A percentile compares a stretch with the other conserved stretches of the same genome.
Evolutionary conservation across 64 coral and sea anemone genomes (phyloP).

Genomic region (Montipora efflorescens): DNA sequence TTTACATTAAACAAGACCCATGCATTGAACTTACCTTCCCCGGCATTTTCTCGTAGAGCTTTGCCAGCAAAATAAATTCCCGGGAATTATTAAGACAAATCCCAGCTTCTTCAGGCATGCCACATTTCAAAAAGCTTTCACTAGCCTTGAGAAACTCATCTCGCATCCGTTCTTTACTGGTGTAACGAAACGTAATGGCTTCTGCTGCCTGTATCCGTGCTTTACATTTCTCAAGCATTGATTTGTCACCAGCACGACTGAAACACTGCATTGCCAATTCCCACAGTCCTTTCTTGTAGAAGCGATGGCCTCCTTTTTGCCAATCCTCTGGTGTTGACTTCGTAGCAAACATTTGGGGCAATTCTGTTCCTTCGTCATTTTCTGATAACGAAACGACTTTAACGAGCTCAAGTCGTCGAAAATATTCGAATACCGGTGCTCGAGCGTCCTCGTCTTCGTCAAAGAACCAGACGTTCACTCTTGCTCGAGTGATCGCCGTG

Average conservation of each 20-base stretch:
- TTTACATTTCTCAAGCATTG: slow-evolving; percentile 43
- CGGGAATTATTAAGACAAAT: slow-evolving; percentile 54
- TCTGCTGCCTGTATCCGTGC: slow-evolving; percentile 51
- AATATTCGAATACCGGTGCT: slow-evolving; percentile 80
- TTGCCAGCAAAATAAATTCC: slow-evolving; percentile 51
- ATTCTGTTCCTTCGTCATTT: neutral
- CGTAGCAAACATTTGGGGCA: slow-evolving; percentile 38
- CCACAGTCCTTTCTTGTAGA: slow-evolving; percentile 60
- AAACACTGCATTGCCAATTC: slow-evolving; percentile 48
- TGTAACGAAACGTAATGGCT: slow-evolving; percentile 30
- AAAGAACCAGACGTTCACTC: slow-evolving; percentile 99
- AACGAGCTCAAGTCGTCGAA: slow-evolving; percentile 4
- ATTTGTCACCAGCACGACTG: slow-evolving; percentile 19
- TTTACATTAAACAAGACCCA: neutral
- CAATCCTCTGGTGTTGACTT: slow-evolving; percentile 56
- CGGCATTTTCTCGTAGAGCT: slow-evolving; percentile 45
- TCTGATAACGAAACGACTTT: slow-evolving; percentile 21
- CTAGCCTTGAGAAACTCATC: slow-evolving; percentile 46
- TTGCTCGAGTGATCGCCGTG: slow-evolving; percentile 93
- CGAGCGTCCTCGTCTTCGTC: slow-evolving; percentile 87
- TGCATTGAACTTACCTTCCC: slow-evolving; percentile 43
- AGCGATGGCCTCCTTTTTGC: slow-evolving; percentile 44
- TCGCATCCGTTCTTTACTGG: slow-evolving; percentile 30
- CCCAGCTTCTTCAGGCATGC: slow-evolving; percentile 41
- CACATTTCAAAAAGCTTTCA: slow-evolving; percentile 37